These are phyloP conservation scores for Caenorhabditis sp. DNA, from an alignment of 2,888 invertebrate genomes.

Conservation along the genomic window DNA sequence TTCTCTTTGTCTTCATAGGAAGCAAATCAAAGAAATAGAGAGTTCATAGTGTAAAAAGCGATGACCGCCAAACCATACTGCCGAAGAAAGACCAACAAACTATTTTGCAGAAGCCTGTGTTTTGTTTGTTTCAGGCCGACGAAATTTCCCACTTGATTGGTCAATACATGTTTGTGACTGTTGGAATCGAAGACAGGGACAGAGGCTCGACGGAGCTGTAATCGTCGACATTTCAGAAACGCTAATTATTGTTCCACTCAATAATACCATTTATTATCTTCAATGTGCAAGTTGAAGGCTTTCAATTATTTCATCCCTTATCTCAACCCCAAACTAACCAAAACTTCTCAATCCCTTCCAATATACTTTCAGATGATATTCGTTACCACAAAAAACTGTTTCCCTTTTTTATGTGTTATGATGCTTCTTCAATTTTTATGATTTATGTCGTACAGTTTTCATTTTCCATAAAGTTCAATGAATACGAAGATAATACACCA, in stretches of 20 bases:
- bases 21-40: conserved; percentile 28
- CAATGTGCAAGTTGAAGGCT: conserved; percentile 58
- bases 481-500: conserved; percentile 30
- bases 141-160: conserved; percentile 96
- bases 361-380: conserved; percentile 22
- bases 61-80: conserved; percentile 55
- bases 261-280: conserved; percentile 35
- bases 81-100: conserved; percentile 38
- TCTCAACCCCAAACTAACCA: conserved; percentile 2
- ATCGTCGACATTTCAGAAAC: too few species aligned
- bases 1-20: conserved; percentile 23
- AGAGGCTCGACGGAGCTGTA: conserved; percentile 58
- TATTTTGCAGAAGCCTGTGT: conserved; percentile 23
- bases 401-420: background rate
- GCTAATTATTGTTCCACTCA: conserved; percentile 38
- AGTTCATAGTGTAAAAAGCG: conserved; percentile 48
- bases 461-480: conserved; percentile 38
- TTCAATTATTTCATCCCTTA: conserved; percentile 16
- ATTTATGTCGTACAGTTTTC: conserved; percentile 16
- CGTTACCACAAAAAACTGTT: background rate
- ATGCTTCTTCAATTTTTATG: conserved; percentile 8
- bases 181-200: conserved; percentile 33
- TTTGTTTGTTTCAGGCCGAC: conserved; percentile 88
- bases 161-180: conserved; percentile 89
- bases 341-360: conserved; percentile 2